phyloP scores from a whole-genome alignment of 2,797 vertebrate species.

The Neosilurus mollespiculum region DNA sequence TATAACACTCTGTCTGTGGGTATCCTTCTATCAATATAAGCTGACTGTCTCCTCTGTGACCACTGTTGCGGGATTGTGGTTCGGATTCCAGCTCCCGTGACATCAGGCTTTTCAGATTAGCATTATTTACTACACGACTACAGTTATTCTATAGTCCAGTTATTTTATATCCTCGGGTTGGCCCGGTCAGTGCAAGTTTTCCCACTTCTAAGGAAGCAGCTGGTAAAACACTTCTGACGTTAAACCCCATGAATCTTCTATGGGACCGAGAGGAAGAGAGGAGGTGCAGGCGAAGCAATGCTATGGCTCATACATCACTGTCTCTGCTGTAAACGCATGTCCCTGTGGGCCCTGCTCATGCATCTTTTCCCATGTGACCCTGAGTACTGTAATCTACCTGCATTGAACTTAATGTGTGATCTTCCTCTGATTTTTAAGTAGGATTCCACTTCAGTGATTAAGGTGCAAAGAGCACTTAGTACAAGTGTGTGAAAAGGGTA shows the following conservation, averaged over 20 bases:
- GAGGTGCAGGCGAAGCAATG: constrained; percentile 36
- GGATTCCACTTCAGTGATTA: background rate
- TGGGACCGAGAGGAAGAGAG: constrained; percentile 20
- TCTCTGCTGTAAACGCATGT: constrained; percentile 35
- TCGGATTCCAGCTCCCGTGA: background rate
- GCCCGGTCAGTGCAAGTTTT: background rate
- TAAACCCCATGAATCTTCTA: constrained; percentile 30
- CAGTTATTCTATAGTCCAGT: background rate
- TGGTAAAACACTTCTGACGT: constrained; percentile 36
- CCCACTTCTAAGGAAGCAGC: constrained; percentile 12
- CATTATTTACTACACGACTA: background rate
- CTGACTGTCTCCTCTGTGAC: background rate
- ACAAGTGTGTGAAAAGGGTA: background rate
- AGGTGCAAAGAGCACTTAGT: background rate
- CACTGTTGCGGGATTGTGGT: background rate
- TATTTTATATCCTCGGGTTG: constrained; percentile 14
- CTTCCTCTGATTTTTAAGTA: background rate
- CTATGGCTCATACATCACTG: constrained; percentile 48
- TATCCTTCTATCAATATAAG: background rate
- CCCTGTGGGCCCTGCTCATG: constrained; percentile 7
- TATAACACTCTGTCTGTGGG: background rate
- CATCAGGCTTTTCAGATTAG: background rate
- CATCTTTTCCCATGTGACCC: constrained; percentile 31
- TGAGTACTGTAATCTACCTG: constrained; percentile 26
- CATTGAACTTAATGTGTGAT: background rate